phyloP scores from a whole-genome alignment of 2,888 invertebrate species.

The Polietes domitor region DNA sequence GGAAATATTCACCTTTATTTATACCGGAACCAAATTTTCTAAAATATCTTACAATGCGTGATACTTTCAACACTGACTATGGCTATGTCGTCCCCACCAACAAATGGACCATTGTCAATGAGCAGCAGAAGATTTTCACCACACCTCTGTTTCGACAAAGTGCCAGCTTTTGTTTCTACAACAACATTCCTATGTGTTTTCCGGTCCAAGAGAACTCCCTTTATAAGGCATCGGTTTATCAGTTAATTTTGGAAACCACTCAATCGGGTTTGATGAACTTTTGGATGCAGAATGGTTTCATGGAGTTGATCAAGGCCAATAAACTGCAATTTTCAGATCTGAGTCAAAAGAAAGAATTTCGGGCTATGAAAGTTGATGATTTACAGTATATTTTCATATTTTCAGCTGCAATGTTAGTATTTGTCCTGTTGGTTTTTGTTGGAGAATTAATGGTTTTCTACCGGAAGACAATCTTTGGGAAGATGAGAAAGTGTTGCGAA shows the following conservation, averaged over 20 bases:
- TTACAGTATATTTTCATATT: conserved; percentile 74
- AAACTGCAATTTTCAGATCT: conserved; percentile 71
- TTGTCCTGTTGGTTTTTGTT: conserved; percentile 69
- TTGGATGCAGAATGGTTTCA: conserved; percentile 71
- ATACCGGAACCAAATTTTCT: conserved; percentile 67
- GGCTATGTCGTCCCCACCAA: conserved; percentile 72
- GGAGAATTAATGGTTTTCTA: conserved; percentile 66
- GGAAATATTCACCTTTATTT: conserved; percentile 73
- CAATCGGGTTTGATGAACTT: conserved; percentile 69
- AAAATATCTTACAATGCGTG: conserved; percentile 70
- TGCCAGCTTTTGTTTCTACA: conserved; percentile 73
- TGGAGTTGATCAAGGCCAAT: conserved; percentile 72
- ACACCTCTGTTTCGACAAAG: conserved; percentile 72
- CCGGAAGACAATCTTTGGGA: background rate
- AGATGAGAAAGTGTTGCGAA: background rate
- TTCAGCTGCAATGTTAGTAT: conserved; percentile 67
- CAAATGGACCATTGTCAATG: conserved; percentile 73
- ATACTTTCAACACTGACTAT: conserved; percentile 71
- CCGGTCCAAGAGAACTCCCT: conserved; percentile 75
- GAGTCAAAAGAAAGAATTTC: conserved; percentile 68
- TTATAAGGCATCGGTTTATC: conserved; percentile 69
- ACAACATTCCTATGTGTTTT: conserved; percentile 73
- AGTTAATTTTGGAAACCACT: conserved; percentile 70
- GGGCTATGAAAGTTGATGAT: conserved; percentile 73
- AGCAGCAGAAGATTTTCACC: conserved; percentile 75